Percentiles rank a stretch among this genome's conserved stretches.
phyloP scores from a whole-genome alignment of 2,113 vertebrate genomes.

The Grallaria varia region DNA sequence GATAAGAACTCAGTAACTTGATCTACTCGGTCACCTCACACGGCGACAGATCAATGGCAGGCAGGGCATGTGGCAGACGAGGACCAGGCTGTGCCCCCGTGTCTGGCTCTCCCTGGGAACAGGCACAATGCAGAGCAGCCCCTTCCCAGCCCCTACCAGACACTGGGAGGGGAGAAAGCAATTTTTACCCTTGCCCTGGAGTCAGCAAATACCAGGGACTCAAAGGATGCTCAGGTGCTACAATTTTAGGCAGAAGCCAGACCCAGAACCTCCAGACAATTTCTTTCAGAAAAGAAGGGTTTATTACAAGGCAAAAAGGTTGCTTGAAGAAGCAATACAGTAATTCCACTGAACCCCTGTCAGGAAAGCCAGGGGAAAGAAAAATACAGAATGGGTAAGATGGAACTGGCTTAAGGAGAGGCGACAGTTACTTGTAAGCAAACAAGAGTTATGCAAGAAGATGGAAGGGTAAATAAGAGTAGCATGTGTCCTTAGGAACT shows the following conservation, averaged over 20 bases:
- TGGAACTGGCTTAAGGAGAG: neutral
- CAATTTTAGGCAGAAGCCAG: neutral
- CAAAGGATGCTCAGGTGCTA: neutral
- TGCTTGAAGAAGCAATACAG: neutral
- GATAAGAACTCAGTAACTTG: neutral
- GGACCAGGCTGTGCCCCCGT: accelerated
- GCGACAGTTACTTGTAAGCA: neutral
- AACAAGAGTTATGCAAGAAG: neutral
- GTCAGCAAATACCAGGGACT: neutral
- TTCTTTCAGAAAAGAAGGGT: neutral
- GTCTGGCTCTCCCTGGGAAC: neutral
- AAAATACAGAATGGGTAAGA: neutral
- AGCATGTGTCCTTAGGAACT: neutral
- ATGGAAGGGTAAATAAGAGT: neutral
- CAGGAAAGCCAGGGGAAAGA: neutral
- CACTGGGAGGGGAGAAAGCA: accelerated
- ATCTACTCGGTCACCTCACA: neutral
- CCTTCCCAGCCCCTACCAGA: neutral
- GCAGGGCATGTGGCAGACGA: neutral
- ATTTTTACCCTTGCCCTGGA: neutral
- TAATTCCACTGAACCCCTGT: neutral
- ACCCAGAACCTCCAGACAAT: neutral
- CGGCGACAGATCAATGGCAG: neutral
- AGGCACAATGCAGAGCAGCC: neutral
- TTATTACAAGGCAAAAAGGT: neutral